These are phyloP conservation scores for Halictus rubicundus DNA, from an alignment of 1,140 invertebrate species.

Conservation along the genomic window DNA sequence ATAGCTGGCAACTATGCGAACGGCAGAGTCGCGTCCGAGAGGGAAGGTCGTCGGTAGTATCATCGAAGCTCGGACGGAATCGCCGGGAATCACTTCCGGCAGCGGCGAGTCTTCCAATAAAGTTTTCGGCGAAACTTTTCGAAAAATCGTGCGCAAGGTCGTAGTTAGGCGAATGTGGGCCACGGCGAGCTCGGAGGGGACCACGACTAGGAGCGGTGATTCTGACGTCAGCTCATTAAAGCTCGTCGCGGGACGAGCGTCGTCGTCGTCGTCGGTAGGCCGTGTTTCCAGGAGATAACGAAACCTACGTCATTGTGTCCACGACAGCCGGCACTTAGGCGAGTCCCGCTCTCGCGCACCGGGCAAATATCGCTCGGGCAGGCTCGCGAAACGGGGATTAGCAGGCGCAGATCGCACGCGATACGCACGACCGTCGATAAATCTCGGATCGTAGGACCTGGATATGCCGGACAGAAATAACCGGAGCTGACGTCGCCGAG, in stretches of 20 bases:
- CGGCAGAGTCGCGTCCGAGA: no score
- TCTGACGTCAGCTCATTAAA: slow-evolving; percentile 44
- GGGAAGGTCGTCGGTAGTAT: no score
- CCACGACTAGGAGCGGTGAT: not conserved
- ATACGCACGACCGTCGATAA: not conserved
- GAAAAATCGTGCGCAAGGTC: not conserved
- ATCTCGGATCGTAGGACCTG: not conserved
- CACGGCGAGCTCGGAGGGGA: not conserved
- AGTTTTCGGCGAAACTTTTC: not conserved
- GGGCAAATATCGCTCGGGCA: not conserved
- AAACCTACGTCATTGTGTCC: slow-evolving; percentile 26
- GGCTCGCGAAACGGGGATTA: slow-evolving; percentile 23
- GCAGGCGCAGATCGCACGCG: not conserved
- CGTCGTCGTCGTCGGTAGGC: not conserved
- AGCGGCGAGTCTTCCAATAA: no score
- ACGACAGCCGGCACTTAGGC: not conserved
- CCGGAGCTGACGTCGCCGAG: not conserved
- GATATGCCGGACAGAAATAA: not conserved
- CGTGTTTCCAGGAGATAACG: slow-evolving; percentile 18
- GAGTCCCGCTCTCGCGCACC: not conserved
- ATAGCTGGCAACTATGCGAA: no score
- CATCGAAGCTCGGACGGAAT: no score
- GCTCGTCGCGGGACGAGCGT: slow-evolving; percentile 6
- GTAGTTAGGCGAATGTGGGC: slow-evolving; percentile 14
- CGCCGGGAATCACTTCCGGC: no score